These are phyloP conservation scores for Synergus itoensis DNA, from an alignment of 2,888 invertebrate species.

Conservation along the genomic window DNA sequence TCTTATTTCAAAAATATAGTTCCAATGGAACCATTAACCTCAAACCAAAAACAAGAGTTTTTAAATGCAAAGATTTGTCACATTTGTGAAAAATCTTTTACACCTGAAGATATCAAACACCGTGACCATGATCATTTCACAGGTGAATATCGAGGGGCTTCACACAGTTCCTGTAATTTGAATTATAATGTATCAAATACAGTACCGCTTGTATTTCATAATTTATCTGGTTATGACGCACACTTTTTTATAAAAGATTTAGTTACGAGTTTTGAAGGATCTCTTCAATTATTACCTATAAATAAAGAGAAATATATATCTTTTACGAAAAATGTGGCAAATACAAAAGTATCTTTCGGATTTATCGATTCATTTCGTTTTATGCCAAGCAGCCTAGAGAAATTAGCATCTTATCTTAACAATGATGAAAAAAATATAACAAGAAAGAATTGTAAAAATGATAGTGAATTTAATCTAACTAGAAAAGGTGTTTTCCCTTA, in stretches of 20 bases:
- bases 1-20: background rate
- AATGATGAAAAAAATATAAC: background rate
- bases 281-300: slow-evolving; percentile 60
- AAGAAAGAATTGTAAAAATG: slow-evolving; percentile 1
- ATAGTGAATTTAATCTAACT: background rate
- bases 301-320: slow-evolving; percentile 67
- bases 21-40: slow-evolving; percentile 8
- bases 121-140: slow-evolving; percentile 46
- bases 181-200: slow-evolving; percentile 61
- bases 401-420: slow-evolving; percentile 39
- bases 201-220: slow-evolving; percentile 68
- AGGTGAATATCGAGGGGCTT: slow-evolving; percentile 46
- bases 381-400: slow-evolving; percentile 29
- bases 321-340: slow-evolving; percentile 30
- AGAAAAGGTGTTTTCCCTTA: slow-evolving; percentile 47
- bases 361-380: slow-evolving; percentile 45
- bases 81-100: slow-evolving; percentile 39
- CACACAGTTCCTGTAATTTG: slow-evolving; percentile 63
- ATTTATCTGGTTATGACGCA: slow-evolving; percentile 57
- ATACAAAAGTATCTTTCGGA: slow-evolving; percentile 28
- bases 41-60: background rate
- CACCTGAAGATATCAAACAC: slow-evolving; percentile 7
- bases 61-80: slow-evolving; percentile 32
- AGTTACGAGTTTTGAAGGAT: slow-evolving; percentile 45
- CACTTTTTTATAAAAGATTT: slow-evolving; percentile 62